Evolutionary conservation across 1,140 invertebrate species (phyloP).

Genomic region (Musca vetustissima): DNA sequence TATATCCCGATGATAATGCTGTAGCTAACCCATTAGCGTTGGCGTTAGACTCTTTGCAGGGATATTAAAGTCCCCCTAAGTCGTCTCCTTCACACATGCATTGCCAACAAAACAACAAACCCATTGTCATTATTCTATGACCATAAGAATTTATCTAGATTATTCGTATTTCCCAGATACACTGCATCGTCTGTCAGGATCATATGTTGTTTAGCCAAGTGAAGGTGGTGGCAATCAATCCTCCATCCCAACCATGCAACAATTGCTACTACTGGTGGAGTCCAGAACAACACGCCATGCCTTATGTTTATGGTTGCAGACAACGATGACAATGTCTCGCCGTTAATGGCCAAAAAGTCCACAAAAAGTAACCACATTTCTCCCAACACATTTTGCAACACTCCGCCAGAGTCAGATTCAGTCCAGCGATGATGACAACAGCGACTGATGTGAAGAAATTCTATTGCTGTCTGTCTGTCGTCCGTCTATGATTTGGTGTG

Average conservation of each 20-base stretch:
- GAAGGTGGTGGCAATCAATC: too few species aligned
- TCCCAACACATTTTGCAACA: conserved; percentile 1
- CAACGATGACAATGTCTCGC: conserved; percentile 9
- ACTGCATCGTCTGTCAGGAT: background rate
- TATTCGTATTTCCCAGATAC: background rate
- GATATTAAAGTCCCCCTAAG: too few species aligned
- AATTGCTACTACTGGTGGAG: background rate
- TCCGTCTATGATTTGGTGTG: background rate
- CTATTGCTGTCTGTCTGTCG: conserved; percentile 14
- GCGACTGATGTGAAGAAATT: background rate
- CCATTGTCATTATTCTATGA: background rate
- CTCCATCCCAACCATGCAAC: too few species aligned
- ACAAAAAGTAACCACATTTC: background rate
- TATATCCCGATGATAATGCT: too few species aligned
- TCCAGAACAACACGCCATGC: background rate
- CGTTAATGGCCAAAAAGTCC: conserved; percentile 6
- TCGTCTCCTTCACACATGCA: background rate
- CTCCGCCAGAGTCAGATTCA: too few species aligned
- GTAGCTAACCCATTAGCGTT: too few species aligned
- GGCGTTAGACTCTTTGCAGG: too few species aligned
- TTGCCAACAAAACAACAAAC: background rate
- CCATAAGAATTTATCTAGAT: conserved; percentile 13
- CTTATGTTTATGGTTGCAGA: conserved; percentile 16
- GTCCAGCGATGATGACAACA: background rate
- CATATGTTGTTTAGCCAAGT: too few species aligned